Base-by-base conservation (phyloP, 2,113 vertebrate species). In the Sylvietta virens region DNA sequence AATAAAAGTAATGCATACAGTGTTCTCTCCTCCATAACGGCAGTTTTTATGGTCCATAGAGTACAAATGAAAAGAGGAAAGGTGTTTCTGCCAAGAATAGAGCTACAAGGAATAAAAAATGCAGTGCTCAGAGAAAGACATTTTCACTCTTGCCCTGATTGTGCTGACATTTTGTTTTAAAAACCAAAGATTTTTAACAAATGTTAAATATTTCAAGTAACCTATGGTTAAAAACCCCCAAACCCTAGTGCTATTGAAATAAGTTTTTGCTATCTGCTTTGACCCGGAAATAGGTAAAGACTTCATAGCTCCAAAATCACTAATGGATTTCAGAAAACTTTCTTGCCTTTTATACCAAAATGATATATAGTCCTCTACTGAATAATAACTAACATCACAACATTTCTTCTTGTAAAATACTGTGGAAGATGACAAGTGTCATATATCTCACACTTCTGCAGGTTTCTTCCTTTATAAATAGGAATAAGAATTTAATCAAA, bases 41-140 rank as follows among this genome's bases (percentile, higher is more conserved):
- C 78, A 95, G 79, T 95, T 98, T 97, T 97, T 81, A 97, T 94
- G 94, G 94, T 96, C 92, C 95, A 91, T 90, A 86, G 96, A 97
- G 88, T 92, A 97, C 84, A 95, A 98, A 97, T 91, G 91, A 96
- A 97, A 88, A 64, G 84, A 95, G 91, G 77, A 96, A 97, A 95
- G 76, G 79, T 96, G 58, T 92, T 96, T 88, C 93, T 97, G 80
- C 83, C 79, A 97, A 92, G 72, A 97, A 95, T 71, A 89, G 81
- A 97, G 48, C 93, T 96, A 87, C 70, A 91, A 87, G 72, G 31
- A 95, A 92, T 85, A 89, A 96, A 93, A 97, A 96, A 94, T 86
- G 67, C 13, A 93, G 53, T 22, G 53, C 15, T 70, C 45, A 48
- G 77, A 78, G 50, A 91, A 94, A 94, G 84, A 84, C 56, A 62